phyloP scores from a whole-genome alignment of 2,113 vertebrate species.

The Limnothrissa miodon region DNA sequence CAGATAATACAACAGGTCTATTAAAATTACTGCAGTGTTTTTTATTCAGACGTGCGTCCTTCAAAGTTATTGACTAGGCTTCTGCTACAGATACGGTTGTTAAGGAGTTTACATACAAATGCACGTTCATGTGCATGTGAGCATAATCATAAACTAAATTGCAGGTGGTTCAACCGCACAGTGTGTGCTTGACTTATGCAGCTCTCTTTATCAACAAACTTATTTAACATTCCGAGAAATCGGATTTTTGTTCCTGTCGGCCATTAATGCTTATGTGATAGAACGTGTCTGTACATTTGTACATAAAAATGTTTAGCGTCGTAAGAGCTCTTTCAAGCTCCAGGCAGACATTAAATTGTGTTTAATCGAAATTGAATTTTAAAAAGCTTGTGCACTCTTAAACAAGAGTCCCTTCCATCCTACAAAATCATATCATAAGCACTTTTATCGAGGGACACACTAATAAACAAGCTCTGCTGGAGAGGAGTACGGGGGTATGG shows the following conservation, averaged over 20 bases:
- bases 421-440: conserved; percentile 8
- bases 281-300: conserved; percentile 11
- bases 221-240: not conserved
- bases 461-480: conserved; percentile 20
- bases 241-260: not conserved
- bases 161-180: not conserved
- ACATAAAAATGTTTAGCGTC: not conserved
- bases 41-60: not conserved
- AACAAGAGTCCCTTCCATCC: conserved; percentile 19
- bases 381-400: conserved; percentile 26
- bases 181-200: not conserved
- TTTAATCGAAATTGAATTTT: conserved; percentile 26
- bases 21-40: not conserved
- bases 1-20: not conserved
- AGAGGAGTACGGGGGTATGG: not conserved
- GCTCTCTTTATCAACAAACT: not conserved
- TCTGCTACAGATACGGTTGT: not conserved
- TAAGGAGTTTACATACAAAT: not conserved
- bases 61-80: not conserved
- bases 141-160: not conserved
- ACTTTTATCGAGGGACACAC: not conserved
- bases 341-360: conserved; percentile 4
- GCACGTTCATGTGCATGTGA: not conserved
- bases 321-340: conserved; percentile 14
- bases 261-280: not conserved